phyloP scores from a whole-genome alignment of 2,797 vertebrate species.

The Danionella dracula region DNA sequence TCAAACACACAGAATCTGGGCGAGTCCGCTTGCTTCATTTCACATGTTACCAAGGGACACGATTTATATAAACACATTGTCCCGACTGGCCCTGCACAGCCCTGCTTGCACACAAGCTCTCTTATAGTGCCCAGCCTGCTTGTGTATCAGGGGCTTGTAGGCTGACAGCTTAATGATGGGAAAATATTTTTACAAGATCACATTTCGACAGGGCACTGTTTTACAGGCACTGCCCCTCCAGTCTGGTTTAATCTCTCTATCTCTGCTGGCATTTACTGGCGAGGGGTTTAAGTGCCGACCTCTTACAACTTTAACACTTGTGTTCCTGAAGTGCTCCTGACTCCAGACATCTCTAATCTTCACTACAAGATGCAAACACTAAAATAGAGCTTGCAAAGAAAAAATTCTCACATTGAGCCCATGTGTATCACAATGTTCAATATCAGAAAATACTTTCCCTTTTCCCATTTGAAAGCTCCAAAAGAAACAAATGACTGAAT shows the following conservation, averaged over 20 bases:
- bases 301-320: slow-evolving; percentile 8
- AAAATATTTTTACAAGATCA: slow-evolving; percentile 81
- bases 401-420: not conserved
- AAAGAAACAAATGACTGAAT: not conserved
- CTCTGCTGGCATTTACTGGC: slow-evolving; percentile 54
- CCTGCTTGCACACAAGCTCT: not conserved
- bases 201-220: slow-evolving; percentile 63
- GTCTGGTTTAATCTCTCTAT: slow-evolving; percentile 62
- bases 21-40: slow-evolving; percentile 58
- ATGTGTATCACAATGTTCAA: too few species aligned
- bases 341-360: not conserved
- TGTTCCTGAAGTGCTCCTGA: slow-evolving; percentile 2
- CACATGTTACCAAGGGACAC: slow-evolving; percentile 60
- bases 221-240: slow-evolving; percentile 62
- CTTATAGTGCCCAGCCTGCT: slow-evolving; percentile 47
- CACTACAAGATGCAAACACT: not conserved
- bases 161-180: slow-evolving; percentile 80
- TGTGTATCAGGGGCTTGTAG: slow-evolving; percentile 57
- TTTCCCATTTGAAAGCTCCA: too few species aligned
- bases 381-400: slow-evolving; percentile 26
- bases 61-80: slow-evolving; percentile 64
- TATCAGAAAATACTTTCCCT: too few species aligned
- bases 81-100: slow-evolving; percentile 36
- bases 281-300: slow-evolving; percentile 22
- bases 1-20: slow-evolving; percentile 60